These are phyloP conservation scores for Abrostola tripartita DNA, from an alignment of 2,888 invertebrate species.

Conservation along the genomic window DNA sequence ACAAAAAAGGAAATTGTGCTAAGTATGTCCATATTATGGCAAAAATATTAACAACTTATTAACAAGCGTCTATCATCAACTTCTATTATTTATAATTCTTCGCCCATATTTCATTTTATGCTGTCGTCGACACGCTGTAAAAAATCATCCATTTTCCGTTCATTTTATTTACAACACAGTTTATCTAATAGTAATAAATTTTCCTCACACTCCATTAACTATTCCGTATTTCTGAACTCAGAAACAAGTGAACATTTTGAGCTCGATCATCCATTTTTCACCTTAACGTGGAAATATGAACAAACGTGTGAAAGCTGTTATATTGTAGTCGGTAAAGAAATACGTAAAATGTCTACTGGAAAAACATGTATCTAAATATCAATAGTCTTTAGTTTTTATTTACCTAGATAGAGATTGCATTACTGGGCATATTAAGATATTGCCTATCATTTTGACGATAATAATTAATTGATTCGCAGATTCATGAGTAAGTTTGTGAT, in stretches of 20 bases:
- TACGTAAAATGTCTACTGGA: constrained; percentile 1
- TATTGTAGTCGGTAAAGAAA: constrained; percentile 8
- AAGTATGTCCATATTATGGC: not conserved
- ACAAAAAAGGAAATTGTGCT: too few relatives aligned
- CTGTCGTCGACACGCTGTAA: not conserved
- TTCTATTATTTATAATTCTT: too few relatives aligned
- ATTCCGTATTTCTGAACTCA: constrained; percentile 11
- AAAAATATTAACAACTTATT: not conserved
- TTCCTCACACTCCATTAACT: constrained; percentile 6
- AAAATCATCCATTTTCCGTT: not conserved
- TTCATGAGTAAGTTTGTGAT: too few relatives aligned
- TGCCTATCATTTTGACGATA: too few relatives aligned
- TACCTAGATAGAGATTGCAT: too few relatives aligned
- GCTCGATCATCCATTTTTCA: constrained; percentile 25
- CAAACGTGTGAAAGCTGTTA: constrained; percentile 13
- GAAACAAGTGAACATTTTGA: constrained; percentile 21
- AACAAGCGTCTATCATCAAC: too few relatives aligned
- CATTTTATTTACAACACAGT: not conserved
- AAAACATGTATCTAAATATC: not conserved
- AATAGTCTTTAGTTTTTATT: not conserved
- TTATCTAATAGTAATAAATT: constrained; percentile 9
- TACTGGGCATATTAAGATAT: too few relatives aligned
- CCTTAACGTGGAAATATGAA: constrained; percentile 11
- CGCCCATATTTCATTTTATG: too few relatives aligned
- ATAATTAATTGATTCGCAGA: too few relatives aligned